A percentile compares a stretch with the other conserved stretches of the same genome.
These are phyloP conservation scores for Trematomus loennbergii DNA, from an alignment of 2,113 vertebrate species.

Conservation along the genomic window DNA sequence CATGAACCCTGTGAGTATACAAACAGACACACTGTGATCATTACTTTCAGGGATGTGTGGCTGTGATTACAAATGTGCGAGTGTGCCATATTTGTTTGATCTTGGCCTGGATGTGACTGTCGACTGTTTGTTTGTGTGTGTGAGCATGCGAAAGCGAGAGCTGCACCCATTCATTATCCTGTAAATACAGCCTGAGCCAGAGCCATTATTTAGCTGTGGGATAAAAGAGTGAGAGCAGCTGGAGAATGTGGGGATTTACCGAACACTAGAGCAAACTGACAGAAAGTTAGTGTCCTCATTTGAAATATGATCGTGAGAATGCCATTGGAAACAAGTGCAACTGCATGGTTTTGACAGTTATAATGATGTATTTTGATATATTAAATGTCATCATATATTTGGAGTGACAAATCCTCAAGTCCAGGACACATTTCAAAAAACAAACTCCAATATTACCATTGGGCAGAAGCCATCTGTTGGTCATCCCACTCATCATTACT, in stretches of 20 bases:
- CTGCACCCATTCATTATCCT: slow-evolving; percentile 66
- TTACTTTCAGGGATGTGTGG: slow-evolving; percentile 58
- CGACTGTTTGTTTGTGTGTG: slow-evolving; percentile 44
- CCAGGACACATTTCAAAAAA: background rate
- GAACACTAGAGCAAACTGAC: slow-evolving; percentile 40
- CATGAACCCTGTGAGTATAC: slow-evolving; percentile 34
- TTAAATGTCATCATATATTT: background rate
- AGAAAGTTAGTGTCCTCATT: slow-evolving; percentile 46
- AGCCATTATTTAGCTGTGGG: slow-evolving; percentile 67
- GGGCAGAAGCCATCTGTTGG: background rate
- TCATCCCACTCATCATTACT: background rate
- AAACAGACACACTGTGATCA: slow-evolving; percentile 52
- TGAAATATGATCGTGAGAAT: slow-evolving; percentile 34
- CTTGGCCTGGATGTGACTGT: slow-evolving; percentile 40
- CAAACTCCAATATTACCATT: background rate
- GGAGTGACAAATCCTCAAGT: background rate
- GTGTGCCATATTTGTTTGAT: slow-evolving; percentile 33
- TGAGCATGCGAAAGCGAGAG: slow-evolving; percentile 41
- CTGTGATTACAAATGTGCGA: slow-evolving; percentile 27
- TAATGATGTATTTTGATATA: background rate
- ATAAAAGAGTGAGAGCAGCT: slow-evolving; percentile 70
- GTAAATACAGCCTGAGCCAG: slow-evolving; percentile 71
- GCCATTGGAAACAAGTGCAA: slow-evolving; percentile 6
- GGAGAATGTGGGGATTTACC: slow-evolving; percentile 64
- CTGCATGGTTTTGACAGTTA: background rate